Base-by-base conservation (phyloP, 2,113 vertebrate genomes). In the Varanus salvator region DNA sequence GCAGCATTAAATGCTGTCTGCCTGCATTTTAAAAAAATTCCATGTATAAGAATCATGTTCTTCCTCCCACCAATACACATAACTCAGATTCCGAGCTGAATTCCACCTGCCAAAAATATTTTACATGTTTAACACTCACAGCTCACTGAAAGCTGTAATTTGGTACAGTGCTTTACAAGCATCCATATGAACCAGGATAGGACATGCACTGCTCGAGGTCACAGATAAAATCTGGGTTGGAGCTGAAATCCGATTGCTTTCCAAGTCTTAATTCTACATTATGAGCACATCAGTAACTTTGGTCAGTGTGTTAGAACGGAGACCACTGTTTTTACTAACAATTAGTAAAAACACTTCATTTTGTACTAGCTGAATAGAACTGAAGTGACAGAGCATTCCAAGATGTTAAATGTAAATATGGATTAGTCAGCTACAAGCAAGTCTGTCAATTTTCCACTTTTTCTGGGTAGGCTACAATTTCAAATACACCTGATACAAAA, bases 31-130 rank as follows among this genome's bases (percentile, higher is more conserved):
- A 95, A 94, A 95, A 92, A 90, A 94, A 94, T 90, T 95, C 95
- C 34, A 94, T 94, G 93, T 92, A 96, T 94, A 94, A 96, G 94
- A 95, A 95, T 87, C 92, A 92, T 60, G 93, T 93, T 95, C 91
- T 95, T 95, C 96, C 94, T 96, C 95, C 95, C 95, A 96, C 94
- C 93, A 86, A 86, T 85, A n/a, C 71, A 93, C 95, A 94, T 95
- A 95, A 90, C 94, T 94, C 86, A 0, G 95, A 96, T 96, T 96
- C 96, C 95, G 94, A 94, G 93, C 85, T 78, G 75, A 88, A 74
- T 94, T 96, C 94, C 84, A 80, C 89, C 52, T 8, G 85, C 90
- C 93, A 95, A 84, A 95, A 93, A 87, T 92, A 90, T 75, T 96
- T 88, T 80, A 87, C 78, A 80, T 93, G 92, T 95, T 93, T 91